phyloP scores from a whole-genome alignment of 2,797 vertebrate species.

The Sardinella longiceps region DNA sequence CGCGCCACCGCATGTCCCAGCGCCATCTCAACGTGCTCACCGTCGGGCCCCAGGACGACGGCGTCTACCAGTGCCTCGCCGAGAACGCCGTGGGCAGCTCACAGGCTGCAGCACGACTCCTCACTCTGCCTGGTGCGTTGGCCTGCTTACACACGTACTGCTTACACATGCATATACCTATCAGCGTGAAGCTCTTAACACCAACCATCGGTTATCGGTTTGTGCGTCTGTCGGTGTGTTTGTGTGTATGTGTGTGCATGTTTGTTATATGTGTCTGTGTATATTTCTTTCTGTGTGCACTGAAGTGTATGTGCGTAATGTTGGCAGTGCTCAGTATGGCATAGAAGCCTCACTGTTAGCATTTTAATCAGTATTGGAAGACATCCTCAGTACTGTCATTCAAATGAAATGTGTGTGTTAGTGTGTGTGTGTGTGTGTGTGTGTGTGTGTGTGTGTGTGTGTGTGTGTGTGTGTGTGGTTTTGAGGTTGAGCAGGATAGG shows the following conservation, averaged over 20 bases:
- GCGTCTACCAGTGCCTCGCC: conserved; percentile 96
- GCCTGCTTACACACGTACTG: background rate
- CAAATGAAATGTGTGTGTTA: conserved; percentile 12
- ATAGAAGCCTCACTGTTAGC: background rate
- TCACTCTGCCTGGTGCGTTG: conserved; percentile 80
- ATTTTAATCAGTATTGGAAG: background rate
- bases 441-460: too few relatives aligned
- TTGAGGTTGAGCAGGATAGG: background rate
- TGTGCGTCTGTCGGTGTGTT: background rate
- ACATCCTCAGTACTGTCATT: background rate
- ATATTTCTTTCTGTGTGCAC: background rate
- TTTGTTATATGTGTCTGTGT: background rate
- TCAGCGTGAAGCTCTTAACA: too few relatives aligned
- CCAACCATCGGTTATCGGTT: too few relatives aligned
- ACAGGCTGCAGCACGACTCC: conserved; percentile 86
- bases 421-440: too few relatives aligned
- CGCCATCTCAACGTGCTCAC: conserved; percentile 77
- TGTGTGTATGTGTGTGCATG: background rate
- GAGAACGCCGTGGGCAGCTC: conserved; percentile 94
- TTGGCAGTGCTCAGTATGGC: background rate
- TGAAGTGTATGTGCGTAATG: background rate
- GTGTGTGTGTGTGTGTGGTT: conserved; percentile 2
- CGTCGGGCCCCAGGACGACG: conserved; percentile 87
- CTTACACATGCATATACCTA: too few relatives aligned
- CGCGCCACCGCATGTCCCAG: conserved; percentile 80